Evolutionary conservation across 2,797 vertebrate species (phyloP), one percentile per base, ranked within the genome.

Genomic region (Otolemur crassicaudatus): DNA sequence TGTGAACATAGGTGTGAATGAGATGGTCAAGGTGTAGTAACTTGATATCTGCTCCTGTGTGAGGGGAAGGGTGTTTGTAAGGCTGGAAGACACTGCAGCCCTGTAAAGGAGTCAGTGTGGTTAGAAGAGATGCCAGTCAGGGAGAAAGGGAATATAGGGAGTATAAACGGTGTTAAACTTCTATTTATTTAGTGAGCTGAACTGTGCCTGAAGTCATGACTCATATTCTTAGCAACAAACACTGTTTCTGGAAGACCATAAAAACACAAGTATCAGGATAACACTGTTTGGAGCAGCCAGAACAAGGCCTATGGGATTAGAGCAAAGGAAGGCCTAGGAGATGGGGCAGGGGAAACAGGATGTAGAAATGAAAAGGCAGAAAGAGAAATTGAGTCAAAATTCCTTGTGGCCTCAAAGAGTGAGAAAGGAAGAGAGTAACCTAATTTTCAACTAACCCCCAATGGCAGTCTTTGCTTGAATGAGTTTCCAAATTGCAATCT

Each of bases 301-400:
- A 14, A 79, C 16, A 46, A n/a, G 23, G 19, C 19, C 87, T 70
- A 77, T 34, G 40, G 2, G 60, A 7, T 3, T 10, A 29, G 43
- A 92, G 29, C n/a, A 79, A n/a, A 31, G n/a, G 8, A 67, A 85
- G 63, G 0, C 40, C 23, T n/a, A 58, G 6, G 17, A 86, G 58
- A 79, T 5, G 60, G 10, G 5, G 53, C 12, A 70, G 8, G 67
- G n/a, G 29, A 46, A 76, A 11, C 9, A 70, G 65, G 43, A 65
- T 34, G 67, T 77, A 83, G 72, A 93, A 94, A 93, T 79, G 25
- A 67, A 69, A 29, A 84, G 3, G 6, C 49, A 81, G 40, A 87
- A 31, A 94, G 31, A 91, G 34, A 95, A 94, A 94, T 37, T 77
- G 13, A 90, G 37, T 70, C 40, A 77, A 94, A 86, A 56, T 79